These are phyloP conservation scores for Cotesia chilonis DNA, from an alignment of 1,140 invertebrate genomes.

Conservation along the genomic window DNA sequence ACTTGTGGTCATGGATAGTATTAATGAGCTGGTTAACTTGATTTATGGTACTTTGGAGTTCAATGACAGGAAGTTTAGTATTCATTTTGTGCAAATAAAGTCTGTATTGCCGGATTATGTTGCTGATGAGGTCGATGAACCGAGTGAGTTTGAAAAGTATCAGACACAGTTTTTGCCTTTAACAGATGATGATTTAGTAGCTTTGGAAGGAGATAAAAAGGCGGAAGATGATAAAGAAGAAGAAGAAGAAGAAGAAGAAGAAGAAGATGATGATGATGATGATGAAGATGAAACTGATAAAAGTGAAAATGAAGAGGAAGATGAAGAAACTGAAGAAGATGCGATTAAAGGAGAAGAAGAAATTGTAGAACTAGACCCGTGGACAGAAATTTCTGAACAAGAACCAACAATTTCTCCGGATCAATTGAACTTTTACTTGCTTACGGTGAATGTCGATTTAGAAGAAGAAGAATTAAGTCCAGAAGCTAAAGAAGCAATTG, in stretches of 20 bases:
- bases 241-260: conserved; percentile 38
- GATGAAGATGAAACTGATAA: conserved; percentile 36
- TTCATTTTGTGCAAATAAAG: conserved; percentile 50
- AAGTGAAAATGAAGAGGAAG: conserved; percentile 27
- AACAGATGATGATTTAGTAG: conserved; percentile 50
- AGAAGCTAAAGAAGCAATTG: conserved; percentile 36
- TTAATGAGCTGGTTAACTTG: conserved; percentile 51
- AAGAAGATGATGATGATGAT: conserved; percentile 40
- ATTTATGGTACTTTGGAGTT: conserved; percentile 52
- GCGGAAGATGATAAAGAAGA: background rate
- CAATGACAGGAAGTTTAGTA: conserved; percentile 48
- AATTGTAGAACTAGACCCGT: conserved; percentile 39
- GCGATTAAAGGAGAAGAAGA: background rate
- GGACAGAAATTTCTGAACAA: conserved; percentile 41
- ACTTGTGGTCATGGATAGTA: conserved; percentile 45
- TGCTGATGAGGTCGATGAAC: conserved; percentile 20
- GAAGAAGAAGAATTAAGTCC: conserved; percentile 37
- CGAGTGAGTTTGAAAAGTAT: conserved; percentile 44
- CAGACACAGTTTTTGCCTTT: conserved; percentile 53
- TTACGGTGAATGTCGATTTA: conserved; percentile 52
- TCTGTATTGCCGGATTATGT: conserved; percentile 45
- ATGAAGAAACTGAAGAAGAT: conserved; percentile 29
- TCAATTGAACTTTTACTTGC: conserved; percentile 53
- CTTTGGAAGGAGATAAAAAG: conserved; percentile 34
- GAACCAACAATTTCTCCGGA: conserved; percentile 51